A percentile compares a stretch with the other conserved stretches of the same genome.
These are phyloP conservation scores for Ormyrus pomaceus DNA, from an alignment of 2,888 invertebrate genomes.

Conservation along the genomic window DNA sequence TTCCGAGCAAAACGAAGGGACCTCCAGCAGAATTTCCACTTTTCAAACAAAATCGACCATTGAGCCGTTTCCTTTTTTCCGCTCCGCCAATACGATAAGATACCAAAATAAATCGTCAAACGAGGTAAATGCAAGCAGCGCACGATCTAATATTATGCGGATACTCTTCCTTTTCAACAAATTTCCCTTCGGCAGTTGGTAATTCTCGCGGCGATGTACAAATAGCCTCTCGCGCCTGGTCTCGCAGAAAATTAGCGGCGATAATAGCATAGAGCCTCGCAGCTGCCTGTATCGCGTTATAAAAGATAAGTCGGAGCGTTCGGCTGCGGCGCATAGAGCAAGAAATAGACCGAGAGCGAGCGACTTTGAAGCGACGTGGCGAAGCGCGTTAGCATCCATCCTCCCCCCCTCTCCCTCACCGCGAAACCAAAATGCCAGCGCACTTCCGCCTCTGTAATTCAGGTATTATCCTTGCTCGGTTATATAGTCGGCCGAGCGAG, in stretches of 20 bases:
- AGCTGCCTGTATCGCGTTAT: neutral
- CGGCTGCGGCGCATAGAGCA: neutral
- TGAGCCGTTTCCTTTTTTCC: slow-evolving; percentile 38
- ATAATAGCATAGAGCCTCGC: slow-evolving; percentile 40
- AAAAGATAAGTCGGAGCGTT: neutral
- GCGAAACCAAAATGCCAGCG: slow-evolving; percentile 47
- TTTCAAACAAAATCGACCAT: slow-evolving; percentile 41
- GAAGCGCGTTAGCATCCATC: slow-evolving; percentile 23
- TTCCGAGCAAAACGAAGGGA: slow-evolving; percentile 4
- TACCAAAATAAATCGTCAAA: neutral
- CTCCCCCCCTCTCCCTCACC: neutral
- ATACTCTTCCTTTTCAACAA: neutral
- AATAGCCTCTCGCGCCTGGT: neutral
- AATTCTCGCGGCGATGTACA: neutral
- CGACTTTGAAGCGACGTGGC: slow-evolving; percentile 14
- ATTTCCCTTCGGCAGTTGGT: neutral
- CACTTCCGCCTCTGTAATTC: slow-evolving; percentile 53
- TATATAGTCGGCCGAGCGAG: slow-evolving; percentile 18
- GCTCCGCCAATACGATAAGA: neutral
- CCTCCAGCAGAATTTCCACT: slow-evolving; percentile 40
- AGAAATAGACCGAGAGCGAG: slow-evolving; percentile 14
- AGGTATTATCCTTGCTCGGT: slow-evolving; percentile 48
- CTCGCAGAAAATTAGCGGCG: neutral
- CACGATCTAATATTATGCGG: too few species aligned
- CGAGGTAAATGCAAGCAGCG: neutral